These are phyloP conservation scores for Lycaon pictus DNA, from an alignment of 2,113 vertebrate genomes.

Conservation along the genomic window DNA sequence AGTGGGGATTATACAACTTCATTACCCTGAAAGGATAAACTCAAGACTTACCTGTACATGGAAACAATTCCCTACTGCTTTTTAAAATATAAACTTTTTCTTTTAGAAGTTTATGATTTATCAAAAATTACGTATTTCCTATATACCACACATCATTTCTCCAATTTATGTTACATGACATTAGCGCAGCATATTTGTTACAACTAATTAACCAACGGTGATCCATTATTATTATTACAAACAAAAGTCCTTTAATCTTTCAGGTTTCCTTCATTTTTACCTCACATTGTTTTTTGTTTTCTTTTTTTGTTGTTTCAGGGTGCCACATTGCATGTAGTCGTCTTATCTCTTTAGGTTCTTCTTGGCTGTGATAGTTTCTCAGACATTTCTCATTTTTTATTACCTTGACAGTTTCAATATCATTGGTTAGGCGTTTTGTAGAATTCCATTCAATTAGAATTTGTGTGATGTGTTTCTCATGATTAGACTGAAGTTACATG, in stretches of 20 bases:
- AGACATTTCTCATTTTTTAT: neutral
- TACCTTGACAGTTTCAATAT: neutral
- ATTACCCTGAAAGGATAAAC: constrained; percentile 36
- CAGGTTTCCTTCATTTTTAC: neutral
- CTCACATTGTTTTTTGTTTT: neutral
- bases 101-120: neutral
- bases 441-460: neutral
- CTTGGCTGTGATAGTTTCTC: neutral
- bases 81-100: neutral
- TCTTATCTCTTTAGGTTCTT: neutral
- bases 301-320: neutral
- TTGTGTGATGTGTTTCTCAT: neutral
- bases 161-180: neutral
- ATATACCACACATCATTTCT: neutral
- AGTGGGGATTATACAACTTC: neutral
- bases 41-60: neutral
- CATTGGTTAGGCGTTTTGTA: neutral
- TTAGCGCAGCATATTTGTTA: neutral
- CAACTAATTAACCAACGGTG: neutral
- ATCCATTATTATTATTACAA: neutral
- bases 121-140: neutral
- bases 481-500: neutral
- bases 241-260: neutral
- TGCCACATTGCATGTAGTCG: neutral
- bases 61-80: neutral